A percentile compares a stretch with the other conserved stretches of the same genome.
Evolutionary conservation across 2,888 invertebrate genomes (phyloP).

Genomic region (Dynastes hyllus): DNA sequence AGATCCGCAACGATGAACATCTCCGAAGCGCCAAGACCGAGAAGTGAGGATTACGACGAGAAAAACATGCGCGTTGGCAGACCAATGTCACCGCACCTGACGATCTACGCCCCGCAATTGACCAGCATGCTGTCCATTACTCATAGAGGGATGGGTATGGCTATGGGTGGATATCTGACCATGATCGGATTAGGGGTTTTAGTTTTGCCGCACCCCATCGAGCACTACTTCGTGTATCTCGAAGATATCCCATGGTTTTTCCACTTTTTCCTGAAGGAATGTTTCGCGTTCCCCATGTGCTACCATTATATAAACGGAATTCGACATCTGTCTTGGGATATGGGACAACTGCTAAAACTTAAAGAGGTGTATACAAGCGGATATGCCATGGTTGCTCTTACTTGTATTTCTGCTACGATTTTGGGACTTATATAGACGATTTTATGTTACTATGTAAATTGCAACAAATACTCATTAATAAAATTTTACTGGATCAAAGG

Average conservation of each 20-base stretch:
- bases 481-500: no score
- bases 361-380: conserved; percentile 85
- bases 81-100: conserved; percentile 90
- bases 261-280: conserved; percentile 74
- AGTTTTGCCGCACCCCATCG: conserved; percentile 76
- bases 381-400: conserved; percentile 71
- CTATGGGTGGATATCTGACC: conserved; percentile 25
- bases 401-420: conserved; percentile 32
- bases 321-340: conserved; percentile 92
- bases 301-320: conserved; percentile 93
- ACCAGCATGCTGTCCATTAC: conserved; percentile 87
- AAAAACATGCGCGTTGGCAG: conserved; percentile 84
- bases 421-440: neutral
- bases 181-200: conserved; percentile 72
- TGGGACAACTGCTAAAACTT: conserved; percentile 81
- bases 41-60: conserved; percentile 74
- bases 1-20: conserved; percentile 74
- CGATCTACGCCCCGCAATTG: conserved; percentile 87
- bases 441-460: no score
- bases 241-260: conserved; percentile 59
- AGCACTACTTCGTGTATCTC: conserved; percentile 77
- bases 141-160: conserved; percentile 77
- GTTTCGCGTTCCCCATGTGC: conserved; percentile 85
- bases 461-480: no score
- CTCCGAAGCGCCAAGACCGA: conserved; percentile 71